Conservation (phyloP, 2,888 invertebrate genomes). For the Tetragnatha montana region DNA sequence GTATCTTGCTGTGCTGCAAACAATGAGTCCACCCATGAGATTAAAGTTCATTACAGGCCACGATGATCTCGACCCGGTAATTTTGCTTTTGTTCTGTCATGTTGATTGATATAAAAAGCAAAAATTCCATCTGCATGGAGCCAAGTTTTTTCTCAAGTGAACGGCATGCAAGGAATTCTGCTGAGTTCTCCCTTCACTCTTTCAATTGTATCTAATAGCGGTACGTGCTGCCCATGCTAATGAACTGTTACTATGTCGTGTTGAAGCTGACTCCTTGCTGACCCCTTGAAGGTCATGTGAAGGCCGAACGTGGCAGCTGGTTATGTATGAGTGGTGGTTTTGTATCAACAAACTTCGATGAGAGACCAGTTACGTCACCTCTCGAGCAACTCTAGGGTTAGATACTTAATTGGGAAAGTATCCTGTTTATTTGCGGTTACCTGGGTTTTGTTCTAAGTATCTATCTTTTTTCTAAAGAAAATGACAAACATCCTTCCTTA, state of each 20-base stretch:
- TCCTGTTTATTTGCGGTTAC: no score
- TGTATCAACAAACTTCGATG: conserved; percentile 37
- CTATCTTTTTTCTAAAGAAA: no score
- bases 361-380: conserved; percentile 48
- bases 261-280: conserved; percentile 45
- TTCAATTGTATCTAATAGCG: conserved; percentile 48
- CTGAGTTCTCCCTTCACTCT: conserved; percentile 31
- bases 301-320: conserved; percentile 66
- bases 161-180: conserved; percentile 51
- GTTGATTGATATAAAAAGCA: conserved; percentile 40
- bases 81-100: conserved; percentile 50
- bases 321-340: conserved; percentile 29
- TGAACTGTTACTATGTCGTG: conserved; percentile 66
- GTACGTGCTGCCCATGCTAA: conserved; percentile 63
- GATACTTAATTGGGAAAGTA: no score
- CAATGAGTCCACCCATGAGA: neutral
- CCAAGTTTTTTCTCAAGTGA: conserved; percentile 44
- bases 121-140: conserved; percentile 40
- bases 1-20: neutral
- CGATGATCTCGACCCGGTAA: conserved; percentile 7
- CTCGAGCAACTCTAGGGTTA: neutral
- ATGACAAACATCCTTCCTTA: no score
- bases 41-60: neutral
- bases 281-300: conserved; percentile 66
- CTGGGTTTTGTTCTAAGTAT: no score